Evolutionary conservation across 2,888 invertebrate species (phyloP).

Genomic region (Hydrotaea cyrtoneurina): DNA sequence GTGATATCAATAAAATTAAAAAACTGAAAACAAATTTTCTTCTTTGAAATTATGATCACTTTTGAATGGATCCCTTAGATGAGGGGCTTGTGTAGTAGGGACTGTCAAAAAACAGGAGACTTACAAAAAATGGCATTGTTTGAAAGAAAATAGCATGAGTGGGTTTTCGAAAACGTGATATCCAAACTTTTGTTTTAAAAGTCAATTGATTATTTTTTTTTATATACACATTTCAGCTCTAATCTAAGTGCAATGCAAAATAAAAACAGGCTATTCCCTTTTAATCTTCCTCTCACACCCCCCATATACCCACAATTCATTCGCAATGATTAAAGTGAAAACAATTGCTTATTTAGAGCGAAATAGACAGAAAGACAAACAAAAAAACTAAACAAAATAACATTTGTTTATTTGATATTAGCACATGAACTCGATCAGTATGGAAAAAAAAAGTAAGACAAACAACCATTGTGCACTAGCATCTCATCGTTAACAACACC

Average conservation of each 20-base stretch:
- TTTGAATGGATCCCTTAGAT: no score
- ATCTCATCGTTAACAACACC: not conserved
- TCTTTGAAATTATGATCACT: no score
- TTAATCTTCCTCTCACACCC: not conserved
- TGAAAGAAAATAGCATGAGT: no score
- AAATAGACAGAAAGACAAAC: not conserved
- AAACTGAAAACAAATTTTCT: no score
- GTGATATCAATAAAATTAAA: no score
- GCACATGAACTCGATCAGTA: slow-evolving; percentile 10
- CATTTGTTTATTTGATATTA: slow-evolving; percentile 31
- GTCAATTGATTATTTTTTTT: no score
- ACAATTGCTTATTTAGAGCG: slow-evolving; percentile 28
- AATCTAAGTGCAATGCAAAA: not conserved
- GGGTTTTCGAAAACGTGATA: no score
- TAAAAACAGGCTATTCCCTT: not conserved
- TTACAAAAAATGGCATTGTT: no score
- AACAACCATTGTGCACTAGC: not conserved
- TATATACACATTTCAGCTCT: not conserved
- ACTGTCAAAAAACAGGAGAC: no score
- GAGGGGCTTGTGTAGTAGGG: no score
- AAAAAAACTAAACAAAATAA: not conserved
- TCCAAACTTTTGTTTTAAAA: no score
- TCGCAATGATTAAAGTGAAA: slow-evolving; percentile 12
- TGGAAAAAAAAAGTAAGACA: not conserved
- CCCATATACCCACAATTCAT: not conserved